A percentile compares a stretch with the other conserved stretches of the same genome.
Conservation (phyloP, 2,888 invertebrate species). For the Lycia hirtaria region DNA sequence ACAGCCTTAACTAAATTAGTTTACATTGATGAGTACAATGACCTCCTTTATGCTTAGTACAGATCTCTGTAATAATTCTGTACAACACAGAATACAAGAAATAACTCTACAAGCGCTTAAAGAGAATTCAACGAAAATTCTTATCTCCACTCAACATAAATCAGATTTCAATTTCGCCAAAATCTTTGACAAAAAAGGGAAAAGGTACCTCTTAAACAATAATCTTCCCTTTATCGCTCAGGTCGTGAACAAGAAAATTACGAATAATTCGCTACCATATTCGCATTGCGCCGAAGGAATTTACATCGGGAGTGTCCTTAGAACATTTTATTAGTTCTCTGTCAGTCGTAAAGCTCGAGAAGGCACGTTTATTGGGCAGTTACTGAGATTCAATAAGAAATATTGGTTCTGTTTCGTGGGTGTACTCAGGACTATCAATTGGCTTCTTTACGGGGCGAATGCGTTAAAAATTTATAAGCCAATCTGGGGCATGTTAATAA, state of each 20-base stretch:
- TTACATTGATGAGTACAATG: too few species aligned
- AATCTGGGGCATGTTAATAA: neutral
- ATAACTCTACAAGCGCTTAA: too few species aligned
- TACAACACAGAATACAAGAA: too few species aligned
- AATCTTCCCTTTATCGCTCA: slow-evolving; percentile 33
- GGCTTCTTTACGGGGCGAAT: neutral
- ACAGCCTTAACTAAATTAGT: too few species aligned
- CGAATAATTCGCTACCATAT: slow-evolving; percentile 46
- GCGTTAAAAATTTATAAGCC: slow-evolving; percentile 11
- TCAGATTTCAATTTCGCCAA: slow-evolving; percentile 24
- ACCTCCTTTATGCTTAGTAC: too few species aligned
- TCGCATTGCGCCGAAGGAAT: slow-evolving; percentile 46
- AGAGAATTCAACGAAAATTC: neutral
- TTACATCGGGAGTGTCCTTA: slow-evolving; percentile 53
- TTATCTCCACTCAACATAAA: neutral
- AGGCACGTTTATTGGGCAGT: slow-evolving; percentile 67
- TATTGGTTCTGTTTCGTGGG: slow-evolving; percentile 53
- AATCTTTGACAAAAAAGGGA: slow-evolving; percentile 20
- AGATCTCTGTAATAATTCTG: too few species aligned
- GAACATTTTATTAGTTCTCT: slow-evolving; percentile 57
- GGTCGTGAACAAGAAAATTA: slow-evolving; percentile 45
- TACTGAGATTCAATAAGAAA: slow-evolving; percentile 69
- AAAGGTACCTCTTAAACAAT: slow-evolving; percentile 30
- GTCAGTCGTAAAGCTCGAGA: slow-evolving; percentile 54
- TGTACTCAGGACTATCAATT: slow-evolving; percentile 13